Percentiles rank a stretch among this genome's conserved stretches.
Evolutionary conservation across 2,113 vertebrate species (phyloP).

Genomic region (Diadophis punctatus): DNA sequence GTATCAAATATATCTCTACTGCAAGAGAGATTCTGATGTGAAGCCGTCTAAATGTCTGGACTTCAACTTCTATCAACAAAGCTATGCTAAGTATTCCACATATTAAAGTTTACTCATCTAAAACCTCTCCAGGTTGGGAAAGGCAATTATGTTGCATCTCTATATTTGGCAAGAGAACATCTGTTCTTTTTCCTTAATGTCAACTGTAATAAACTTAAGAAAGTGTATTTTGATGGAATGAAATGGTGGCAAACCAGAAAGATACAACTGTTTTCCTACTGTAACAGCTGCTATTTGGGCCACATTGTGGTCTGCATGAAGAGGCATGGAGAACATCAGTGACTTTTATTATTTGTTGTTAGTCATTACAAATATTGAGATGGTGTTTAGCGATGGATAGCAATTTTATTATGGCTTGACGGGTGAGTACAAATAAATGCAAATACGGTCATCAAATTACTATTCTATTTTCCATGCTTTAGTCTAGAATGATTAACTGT

Average conservation of each 20-base stretch:
- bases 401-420: neutral
- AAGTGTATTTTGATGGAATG: neutral
- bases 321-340: neutral
- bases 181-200: neutral
- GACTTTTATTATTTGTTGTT: neutral
- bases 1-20: neutral
- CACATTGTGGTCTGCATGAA: neutral
- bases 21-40: neutral
- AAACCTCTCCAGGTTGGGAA: neutral
- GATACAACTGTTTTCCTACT: neutral
- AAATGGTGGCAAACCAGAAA: neutral
- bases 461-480: neutral
- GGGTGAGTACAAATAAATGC: neutral
- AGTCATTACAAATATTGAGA: neutral
- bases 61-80: neutral
- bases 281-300: neutral
- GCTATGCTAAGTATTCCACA: neutral
- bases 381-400: neutral
- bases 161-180: neutral
- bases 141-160: neutral
- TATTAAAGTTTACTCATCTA: neutral
- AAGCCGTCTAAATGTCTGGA: neutral
- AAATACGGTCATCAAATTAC: neutral
- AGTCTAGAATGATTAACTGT: neutral
- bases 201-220: neutral